A percentile compares a stretch with the other conserved stretches of the same genome.
Conservation (phyloP, 2,888 invertebrate genomes). For the Drosophila prostipennis region DNA sequence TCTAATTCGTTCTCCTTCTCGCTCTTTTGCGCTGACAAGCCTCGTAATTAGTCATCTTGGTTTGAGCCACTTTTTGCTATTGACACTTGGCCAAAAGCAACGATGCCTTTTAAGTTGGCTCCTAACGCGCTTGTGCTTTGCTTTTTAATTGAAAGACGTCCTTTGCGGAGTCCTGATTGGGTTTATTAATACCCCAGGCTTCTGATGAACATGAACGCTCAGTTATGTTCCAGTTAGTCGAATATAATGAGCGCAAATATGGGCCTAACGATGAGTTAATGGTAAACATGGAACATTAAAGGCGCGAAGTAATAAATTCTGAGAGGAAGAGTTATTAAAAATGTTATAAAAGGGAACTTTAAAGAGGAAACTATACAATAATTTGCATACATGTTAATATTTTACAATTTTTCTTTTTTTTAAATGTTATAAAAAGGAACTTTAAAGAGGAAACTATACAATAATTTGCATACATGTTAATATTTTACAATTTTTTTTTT, state of each 20-base stretch:
- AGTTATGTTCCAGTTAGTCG: neutral
- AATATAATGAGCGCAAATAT: slow-evolving; percentile 13
- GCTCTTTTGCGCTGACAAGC: slow-evolving; percentile 36
- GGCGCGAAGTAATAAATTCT: neutral
- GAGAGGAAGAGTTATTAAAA: too few relatives aligned
- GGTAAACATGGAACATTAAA: neutral
- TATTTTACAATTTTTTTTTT: too few relatives aligned
- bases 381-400: too few relatives aligned
- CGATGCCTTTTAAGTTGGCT: slow-evolving; percentile 33
- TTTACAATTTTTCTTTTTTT: too few relatives aligned
- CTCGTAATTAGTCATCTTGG: slow-evolving; percentile 66
- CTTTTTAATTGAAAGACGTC: slow-evolving; percentile 55
- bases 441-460: too few relatives aligned
- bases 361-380: neutral
- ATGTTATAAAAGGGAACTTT: neutral
- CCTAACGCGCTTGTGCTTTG: slow-evolving; percentile 2
- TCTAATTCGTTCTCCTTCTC: slow-evolving; percentile 6
- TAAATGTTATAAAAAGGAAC: too few relatives aligned
- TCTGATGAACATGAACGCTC: slow-evolving; percentile 5
- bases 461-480: too few relatives aligned
- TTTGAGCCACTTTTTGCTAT: slow-evolving; percentile 58
- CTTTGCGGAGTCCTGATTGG: slow-evolving; percentile 34
- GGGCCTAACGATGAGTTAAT: slow-evolving; percentile 1
- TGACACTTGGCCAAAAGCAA: slow-evolving; percentile 60
- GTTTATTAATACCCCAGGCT: slow-evolving; percentile 30